These are phyloP conservation scores for roundworm (Caenorhabditis elegans) DNA, from an alignment of 1,140 invertebrate species.

Conservation along the genomic window WBcel235 BX284606.5:8368501-8369000, in stretches of 20 bases:
- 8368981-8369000: too few relatives aligned
- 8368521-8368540: neutral
- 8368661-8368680: neutral
- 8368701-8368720: slow-evolving; percentile 22
- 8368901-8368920: neutral
- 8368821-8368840: neutral
- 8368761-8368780: too few relatives aligned
- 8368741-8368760: too few relatives aligned
- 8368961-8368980: too few relatives aligned
- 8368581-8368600: neutral
- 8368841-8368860: neutral
- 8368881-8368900: neutral
- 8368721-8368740: slow-evolving; percentile 21
- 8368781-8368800: neutral
- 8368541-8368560: neutral
- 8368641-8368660: slow-evolving; percentile 24
- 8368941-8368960: neutral
- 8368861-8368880: neutral
- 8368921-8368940: neutral
- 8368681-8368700: slow-evolving; percentile 29
- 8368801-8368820: too few relatives aligned
- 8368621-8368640: slow-evolving; percentile 36
- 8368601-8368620: neutral
- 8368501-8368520: too few relatives aligned
- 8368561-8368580: neutral